Evolutionary conservation across 2,113 vertebrate species (phyloP), one percentile per base, ranked within the genome.

Genomic region (Tylochromis polylepis): DNA sequence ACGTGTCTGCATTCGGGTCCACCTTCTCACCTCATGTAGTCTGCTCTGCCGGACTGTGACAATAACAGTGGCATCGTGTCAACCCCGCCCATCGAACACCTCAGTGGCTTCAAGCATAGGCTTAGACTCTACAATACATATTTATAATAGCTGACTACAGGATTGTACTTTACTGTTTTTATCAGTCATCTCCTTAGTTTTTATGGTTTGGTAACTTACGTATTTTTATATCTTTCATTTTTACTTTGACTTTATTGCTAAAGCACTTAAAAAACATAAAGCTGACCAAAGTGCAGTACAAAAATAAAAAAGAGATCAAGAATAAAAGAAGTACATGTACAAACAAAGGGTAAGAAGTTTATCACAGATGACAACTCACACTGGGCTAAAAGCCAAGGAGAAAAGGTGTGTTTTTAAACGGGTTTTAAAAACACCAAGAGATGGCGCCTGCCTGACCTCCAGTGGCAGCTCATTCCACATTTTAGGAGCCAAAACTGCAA

Each of bases 251-350:
- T 62, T 62, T 62, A 34, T 62, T 62, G 34, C 10, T 62, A 10
- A n/a, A 36, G 20, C 16, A 20, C 29, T 62, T 62, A 62, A 62
- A 62, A 29, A 62, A 62, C 16, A 62, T 62, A 62, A 34, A 62
- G 5, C 29, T 0, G 31, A 62, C 59, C 1, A 2, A 62, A 34
- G 4, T 62, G 0, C 59, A 62, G 29, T 34, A 2, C 1, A 20
- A 62, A 2, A 20, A 31, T 29, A 29, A 58, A 38, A 9, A 62
- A 20, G 1, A 62, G 34, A 7, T 20, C 29, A 62, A 20, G 5
- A 62, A 62, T 34, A 62, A 62, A 62, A 62, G 20, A 29, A 6
- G 29, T 36, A 62, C 29, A 62, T 16, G 9, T 62, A 62, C 59
- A 34, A 62, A 62, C 29, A 62, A 34, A 62, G 16, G 20, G 59